A percentile compares a stretch with the other conserved stretches of the same genome.
These are phyloP conservation scores for Clarias magur DNA, from an alignment of 2,113 vertebrate genomes.

Conservation along the genomic window DNA sequence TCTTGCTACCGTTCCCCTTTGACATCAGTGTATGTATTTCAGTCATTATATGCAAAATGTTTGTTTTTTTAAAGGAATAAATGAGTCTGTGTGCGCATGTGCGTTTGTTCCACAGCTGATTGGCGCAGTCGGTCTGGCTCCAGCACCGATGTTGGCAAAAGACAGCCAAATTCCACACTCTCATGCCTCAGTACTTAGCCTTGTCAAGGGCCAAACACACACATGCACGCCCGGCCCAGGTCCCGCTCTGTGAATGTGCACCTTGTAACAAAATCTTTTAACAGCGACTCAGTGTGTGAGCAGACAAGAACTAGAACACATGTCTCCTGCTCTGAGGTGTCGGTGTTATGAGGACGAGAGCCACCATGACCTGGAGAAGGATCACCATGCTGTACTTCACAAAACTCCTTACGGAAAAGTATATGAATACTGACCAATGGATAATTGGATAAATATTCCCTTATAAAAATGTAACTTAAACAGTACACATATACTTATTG, in stretches of 20 bases:
- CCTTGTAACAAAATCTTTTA: slow-evolving; percentile 52
- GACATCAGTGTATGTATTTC: background rate
- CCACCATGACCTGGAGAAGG: background rate
- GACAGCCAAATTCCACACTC: slow-evolving; percentile 78
- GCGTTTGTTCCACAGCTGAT: slow-evolving; percentile 49
- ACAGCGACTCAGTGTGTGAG: slow-evolving; percentile 37
- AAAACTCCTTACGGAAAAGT: background rate
- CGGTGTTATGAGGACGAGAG: slow-evolving; percentile 10
- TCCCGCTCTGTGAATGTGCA: slow-evolving; percentile 65
- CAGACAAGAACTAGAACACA: slow-evolving; percentile 23
- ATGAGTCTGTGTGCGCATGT: slow-evolving; percentile 25
- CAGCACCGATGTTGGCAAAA: slow-evolving; percentile 70
- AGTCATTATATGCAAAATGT: background rate
- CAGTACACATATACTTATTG: background rate
- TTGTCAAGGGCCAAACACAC: slow-evolving; percentile 69
- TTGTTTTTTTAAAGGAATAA: background rate
- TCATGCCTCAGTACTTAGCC: slow-evolving; percentile 68
- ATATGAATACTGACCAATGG: background rate
- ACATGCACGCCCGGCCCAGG: slow-evolving; percentile 63
- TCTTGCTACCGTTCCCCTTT: background rate
- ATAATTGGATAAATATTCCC: no score
- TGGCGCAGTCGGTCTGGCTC: slow-evolving; percentile 70
- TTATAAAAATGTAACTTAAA: background rate
- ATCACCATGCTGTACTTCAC: background rate
- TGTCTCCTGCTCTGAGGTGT: slow-evolving; percentile 5